A percentile compares a stretch with the other conserved stretches of the same genome.
Evolutionary conservation across 1,140 invertebrate genomes (phyloP).

Genomic region (Bombus cullumanus): DNA sequence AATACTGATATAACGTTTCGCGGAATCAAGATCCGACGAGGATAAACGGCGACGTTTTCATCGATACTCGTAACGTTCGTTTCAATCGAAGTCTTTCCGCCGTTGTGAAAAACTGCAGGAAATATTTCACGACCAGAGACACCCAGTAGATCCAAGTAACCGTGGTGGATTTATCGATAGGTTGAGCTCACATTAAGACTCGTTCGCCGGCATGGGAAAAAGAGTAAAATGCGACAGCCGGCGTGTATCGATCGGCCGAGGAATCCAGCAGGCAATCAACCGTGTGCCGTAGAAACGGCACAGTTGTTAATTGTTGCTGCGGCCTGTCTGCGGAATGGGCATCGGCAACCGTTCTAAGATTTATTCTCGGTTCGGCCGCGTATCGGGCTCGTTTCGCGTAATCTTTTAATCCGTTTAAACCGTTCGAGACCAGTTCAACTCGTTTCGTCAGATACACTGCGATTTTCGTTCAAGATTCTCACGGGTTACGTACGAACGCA

Average conservation of each 20-base stretch:
- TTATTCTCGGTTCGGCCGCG: slow-evolving; percentile 31
- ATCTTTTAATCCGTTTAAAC: slow-evolving; percentile 37
- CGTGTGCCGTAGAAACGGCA: slow-evolving; percentile 40
- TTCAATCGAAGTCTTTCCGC: not conserved
- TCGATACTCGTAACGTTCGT: not conserved
- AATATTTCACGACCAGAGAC: not conserved
- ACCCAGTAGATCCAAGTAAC: slow-evolving; percentile 30
- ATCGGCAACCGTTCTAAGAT: slow-evolving; percentile 48
- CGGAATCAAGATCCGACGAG: not conserved
- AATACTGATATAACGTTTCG: not conserved
- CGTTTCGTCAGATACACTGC: slow-evolving; percentile 2
- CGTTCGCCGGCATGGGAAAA: slow-evolving; percentile 29
- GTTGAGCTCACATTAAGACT: slow-evolving; percentile 56
- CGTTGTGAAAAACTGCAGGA: not conserved
- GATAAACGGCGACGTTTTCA: not conserved
- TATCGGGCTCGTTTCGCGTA: slow-evolving; percentile 17
- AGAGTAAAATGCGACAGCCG: slow-evolving; percentile 43
- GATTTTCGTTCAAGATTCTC: slow-evolving; percentile 26
- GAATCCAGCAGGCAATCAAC: slow-evolving; percentile 46
- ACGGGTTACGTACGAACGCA: too few relatives aligned
- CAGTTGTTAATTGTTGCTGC: slow-evolving; percentile 63
- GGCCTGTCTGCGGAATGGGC: slow-evolving; percentile 41
- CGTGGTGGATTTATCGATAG: slow-evolving; percentile 61
- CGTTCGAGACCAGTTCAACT: not conserved
- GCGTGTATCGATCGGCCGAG: slow-evolving; percentile 51